Evolutionary conservation across 2,888 invertebrate species (phyloP).

Genomic region (Pseudeuparius sepicola): DNA sequence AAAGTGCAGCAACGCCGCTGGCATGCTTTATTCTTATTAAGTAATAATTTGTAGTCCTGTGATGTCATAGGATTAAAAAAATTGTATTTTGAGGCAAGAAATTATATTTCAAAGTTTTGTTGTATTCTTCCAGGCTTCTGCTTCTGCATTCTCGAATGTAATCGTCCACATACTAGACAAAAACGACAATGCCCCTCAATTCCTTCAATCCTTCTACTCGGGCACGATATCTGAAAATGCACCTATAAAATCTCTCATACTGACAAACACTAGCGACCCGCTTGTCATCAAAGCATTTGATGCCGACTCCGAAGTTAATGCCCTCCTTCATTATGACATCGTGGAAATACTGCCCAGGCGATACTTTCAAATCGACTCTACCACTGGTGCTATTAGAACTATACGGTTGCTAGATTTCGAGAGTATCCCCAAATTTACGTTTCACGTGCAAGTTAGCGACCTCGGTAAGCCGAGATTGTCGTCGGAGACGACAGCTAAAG

Average conservation of each 20-base stretch:
- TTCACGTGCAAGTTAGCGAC: constrained; percentile 76
- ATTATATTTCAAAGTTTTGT: constrained; percentile 3
- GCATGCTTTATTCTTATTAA: too few relatives aligned
- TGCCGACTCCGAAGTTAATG: constrained; percentile 77
- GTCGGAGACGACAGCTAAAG: constrained; percentile 68
- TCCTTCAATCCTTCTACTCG: constrained; percentile 53
- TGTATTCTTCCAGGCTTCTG: constrained; percentile 44
- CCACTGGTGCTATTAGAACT: constrained; percentile 78
- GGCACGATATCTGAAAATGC: constrained; percentile 72
- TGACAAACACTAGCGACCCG: constrained; percentile 58
- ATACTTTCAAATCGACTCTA: constrained; percentile 67
- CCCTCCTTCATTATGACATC: constrained; percentile 75
- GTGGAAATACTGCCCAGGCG: constrained; percentile 67
- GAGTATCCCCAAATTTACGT: constrained; percentile 54
- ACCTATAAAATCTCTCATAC: constrained; percentile 60
- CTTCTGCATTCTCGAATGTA: constrained; percentile 58
- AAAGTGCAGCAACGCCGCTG: too few relatives aligned
- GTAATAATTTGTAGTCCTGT: too few relatives aligned
- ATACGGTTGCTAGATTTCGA: constrained; percentile 73
- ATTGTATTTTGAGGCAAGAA: too few relatives aligned
- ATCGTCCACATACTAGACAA: constrained; percentile 78
- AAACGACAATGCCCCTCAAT: constrained; percentile 75
- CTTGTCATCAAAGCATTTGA: constrained; percentile 79
- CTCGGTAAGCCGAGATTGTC: constrained; percentile 73
- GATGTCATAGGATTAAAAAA: too few relatives aligned